A percentile compares a stretch with the other conserved stretches of the same genome.
Evolutionary conservation across 2,113 vertebrate genomes (phyloP).

Genomic region (Sterna hirundo): DNA sequence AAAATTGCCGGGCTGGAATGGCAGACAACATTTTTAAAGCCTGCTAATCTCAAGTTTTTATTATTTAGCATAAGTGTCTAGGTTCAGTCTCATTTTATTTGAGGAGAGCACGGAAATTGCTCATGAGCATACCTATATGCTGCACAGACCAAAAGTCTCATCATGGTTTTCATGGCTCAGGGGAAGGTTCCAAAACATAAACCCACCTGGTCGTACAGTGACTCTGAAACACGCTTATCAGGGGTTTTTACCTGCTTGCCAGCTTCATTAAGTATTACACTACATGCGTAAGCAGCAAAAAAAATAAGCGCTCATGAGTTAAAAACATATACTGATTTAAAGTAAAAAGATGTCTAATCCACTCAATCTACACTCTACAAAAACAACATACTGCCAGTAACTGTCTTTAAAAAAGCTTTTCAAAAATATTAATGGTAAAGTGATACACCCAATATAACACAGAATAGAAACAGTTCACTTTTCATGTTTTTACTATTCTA

Average conservation of each 20-base stretch:
- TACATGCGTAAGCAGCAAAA: background rate
- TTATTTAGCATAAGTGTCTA: background rate
- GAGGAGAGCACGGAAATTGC: background rate
- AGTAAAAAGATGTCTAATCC: background rate
- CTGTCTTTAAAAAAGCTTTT: background rate
- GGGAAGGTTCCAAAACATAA: background rate
- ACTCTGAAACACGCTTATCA: background rate
- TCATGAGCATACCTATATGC: background rate
- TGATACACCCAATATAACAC: background rate
- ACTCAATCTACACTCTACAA: background rate
- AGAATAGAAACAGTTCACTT: background rate
- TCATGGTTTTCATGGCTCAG: background rate
- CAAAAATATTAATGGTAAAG: background rate
- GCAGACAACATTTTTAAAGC: background rate
- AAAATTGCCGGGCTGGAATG: background rate
- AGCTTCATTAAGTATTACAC: background rate
- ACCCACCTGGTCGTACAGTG: background rate
- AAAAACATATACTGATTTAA: background rate
- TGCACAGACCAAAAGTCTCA: background rate
- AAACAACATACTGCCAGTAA: background rate
- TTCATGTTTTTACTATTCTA: background rate
- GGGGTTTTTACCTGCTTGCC: background rate
- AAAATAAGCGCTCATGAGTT: background rate
- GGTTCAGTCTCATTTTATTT: background rate
- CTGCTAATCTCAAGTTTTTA: slow-evolving; percentile 3